A percentile compares a stretch with the other conserved stretches of the same genome.
Evolutionary conservation across 2,113 vertebrate genomes (phyloP).

Genomic region (Lophotis ruficrista): DNA sequence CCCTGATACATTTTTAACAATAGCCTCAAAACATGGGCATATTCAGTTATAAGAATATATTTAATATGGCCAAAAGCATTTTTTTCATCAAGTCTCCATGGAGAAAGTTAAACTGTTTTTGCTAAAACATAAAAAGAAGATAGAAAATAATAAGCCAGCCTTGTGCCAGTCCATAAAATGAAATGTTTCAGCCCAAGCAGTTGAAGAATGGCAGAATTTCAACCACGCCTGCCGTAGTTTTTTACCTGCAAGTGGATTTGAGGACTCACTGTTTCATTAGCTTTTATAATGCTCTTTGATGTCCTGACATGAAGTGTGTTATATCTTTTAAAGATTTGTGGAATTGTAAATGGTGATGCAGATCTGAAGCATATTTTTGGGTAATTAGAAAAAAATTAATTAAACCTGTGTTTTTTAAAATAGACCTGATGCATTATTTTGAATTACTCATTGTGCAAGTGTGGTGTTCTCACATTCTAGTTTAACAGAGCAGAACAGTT

Average conservation of each 20-base stretch:
- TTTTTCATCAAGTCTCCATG: neutral
- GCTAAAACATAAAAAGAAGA: neutral
- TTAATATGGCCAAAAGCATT: neutral
- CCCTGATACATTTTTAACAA: slow-evolving; percentile 7
- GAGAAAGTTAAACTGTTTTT: neutral
- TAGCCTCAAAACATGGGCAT: neutral
- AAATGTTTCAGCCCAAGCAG: neutral
- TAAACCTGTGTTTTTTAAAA: neutral
- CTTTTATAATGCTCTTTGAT: neutral
- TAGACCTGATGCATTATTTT: neutral
- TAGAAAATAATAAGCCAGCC: neutral
- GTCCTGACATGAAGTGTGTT: neutral
- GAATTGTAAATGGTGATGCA: neutral
- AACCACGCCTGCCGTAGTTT: neutral
- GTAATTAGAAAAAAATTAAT: neutral
- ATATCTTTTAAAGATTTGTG: neutral
- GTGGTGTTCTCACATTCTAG: neutral
- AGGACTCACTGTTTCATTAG: neutral
- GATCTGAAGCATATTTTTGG: neutral
- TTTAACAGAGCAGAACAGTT: slow-evolving; percentile 4
- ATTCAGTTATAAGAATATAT: neutral
- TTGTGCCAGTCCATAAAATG: neutral
- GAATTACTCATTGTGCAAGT: neutral
- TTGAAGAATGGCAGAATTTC: neutral
- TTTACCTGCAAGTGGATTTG: neutral